Evolutionary conservation across 2,888 invertebrate genomes (phyloP).

Genomic region (Lottia scabra): DNA sequence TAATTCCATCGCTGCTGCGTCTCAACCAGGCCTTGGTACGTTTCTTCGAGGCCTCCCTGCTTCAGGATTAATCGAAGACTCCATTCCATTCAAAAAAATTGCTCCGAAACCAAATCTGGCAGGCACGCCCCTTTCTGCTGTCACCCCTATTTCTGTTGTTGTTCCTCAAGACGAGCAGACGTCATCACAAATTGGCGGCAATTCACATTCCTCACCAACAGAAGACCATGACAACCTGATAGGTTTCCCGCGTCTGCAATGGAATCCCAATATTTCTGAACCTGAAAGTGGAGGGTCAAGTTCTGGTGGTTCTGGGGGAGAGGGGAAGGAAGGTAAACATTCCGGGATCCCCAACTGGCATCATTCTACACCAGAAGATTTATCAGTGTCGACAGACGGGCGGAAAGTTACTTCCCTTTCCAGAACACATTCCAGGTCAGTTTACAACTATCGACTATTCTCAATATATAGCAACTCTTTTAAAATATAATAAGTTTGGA

Average conservation of each 20-base stretch:
- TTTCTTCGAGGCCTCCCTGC: slow-evolving; percentile 10
- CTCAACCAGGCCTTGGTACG: neutral
- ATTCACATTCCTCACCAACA: slow-evolving; percentile 17
- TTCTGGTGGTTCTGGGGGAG: neutral
- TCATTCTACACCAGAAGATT: slow-evolving; percentile 9
- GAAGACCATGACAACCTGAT: slow-evolving; percentile 44
- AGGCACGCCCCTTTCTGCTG: neutral
- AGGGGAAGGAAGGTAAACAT: neutral
- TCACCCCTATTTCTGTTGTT: slow-evolving; percentile 23
- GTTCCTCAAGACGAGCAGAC: slow-evolving; percentile 14
- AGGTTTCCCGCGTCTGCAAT: slow-evolving; percentile 50
- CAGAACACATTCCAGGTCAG: slow-evolving; percentile 65
- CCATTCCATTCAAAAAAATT: no score
- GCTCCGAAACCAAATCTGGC: no score
- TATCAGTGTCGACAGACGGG: slow-evolving; percentile 47
- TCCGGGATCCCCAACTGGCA: slow-evolving; percentile 21
- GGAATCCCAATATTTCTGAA: slow-evolving; percentile 33
- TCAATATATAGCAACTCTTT: no score
- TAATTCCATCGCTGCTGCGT: slow-evolving; percentile 6
- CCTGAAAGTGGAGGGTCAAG: neutral
- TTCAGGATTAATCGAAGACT: slow-evolving; percentile 9
- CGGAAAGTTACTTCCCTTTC: slow-evolving; percentile 62
- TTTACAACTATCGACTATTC: neutral
- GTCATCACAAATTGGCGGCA: neutral
- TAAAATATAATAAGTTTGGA: no score